phyloP scores from a whole-genome alignment of 2,888 invertebrate genomes.

The Scaptodrosophila latifasciaeformis region DNA sequence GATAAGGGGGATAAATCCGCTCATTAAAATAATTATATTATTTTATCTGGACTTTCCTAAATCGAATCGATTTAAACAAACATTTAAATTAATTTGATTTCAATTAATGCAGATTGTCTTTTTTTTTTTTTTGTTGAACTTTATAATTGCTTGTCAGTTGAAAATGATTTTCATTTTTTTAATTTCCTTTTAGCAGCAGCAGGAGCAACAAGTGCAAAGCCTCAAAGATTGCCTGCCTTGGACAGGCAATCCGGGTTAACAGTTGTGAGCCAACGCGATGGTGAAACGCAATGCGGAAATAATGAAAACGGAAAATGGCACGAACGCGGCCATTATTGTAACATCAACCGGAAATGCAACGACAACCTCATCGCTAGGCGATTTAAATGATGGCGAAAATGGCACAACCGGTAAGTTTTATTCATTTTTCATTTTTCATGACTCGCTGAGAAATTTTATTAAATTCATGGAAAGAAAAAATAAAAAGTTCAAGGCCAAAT shows the following conservation, averaged over 20 bases:
- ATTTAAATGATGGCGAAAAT: conserved; percentile 60
- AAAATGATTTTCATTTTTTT: neutral
- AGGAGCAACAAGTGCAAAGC: conserved; percentile 44
- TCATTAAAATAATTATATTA: too few relatives aligned
- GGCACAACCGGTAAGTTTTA: conserved; percentile 67
- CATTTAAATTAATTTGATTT: too few relatives aligned
- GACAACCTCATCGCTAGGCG: conserved; percentile 48
- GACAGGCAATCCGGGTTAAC: conserved; percentile 38
- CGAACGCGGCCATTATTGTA: conserved; percentile 48
- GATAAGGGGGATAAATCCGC: too few relatives aligned
- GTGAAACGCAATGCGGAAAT: conserved; percentile 62
- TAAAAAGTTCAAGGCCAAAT: too few relatives aligned
- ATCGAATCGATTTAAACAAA: too few relatives aligned
- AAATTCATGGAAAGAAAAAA: too few relatives aligned
- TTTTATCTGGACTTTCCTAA: too few relatives aligned
- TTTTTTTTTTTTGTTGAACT: too few relatives aligned
- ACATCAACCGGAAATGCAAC: conserved; percentile 49
- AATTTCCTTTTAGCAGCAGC: conserved; percentile 24
- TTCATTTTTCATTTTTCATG: neutral
- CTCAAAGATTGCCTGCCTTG: conserved; percentile 20
- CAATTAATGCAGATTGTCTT: too few relatives aligned
- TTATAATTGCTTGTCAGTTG: neutral
- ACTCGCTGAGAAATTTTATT: neutral
- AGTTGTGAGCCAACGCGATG: conserved; percentile 50
- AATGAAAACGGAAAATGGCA: conserved; percentile 68